Evolutionary conservation across 2,888 invertebrate genomes (phyloP), one percentile per base, ranked within the genome.

Genomic region (Synergus gifuensis): DNA sequence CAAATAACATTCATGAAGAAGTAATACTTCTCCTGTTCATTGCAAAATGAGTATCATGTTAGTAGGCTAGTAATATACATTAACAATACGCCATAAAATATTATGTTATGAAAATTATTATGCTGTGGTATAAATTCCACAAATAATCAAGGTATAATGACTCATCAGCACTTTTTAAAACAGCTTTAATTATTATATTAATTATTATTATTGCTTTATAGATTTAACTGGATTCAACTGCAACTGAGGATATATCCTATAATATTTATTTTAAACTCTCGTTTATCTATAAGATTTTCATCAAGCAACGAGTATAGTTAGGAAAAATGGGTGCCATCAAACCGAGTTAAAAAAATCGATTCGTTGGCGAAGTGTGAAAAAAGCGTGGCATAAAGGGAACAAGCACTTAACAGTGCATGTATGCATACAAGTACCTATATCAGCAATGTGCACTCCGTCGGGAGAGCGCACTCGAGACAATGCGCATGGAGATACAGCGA

Each of bases 331-430:
- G 12, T 46, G 44, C 46, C 67, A 18, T 46, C 42, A 46, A 67
- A 46, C 11, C 44, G 67, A 67, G 66, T 67, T 28, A 28, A 28
- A 28, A 67, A 44, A 44, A 67, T 67, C 66, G 66, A 67, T 44
- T 67, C 44, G 44, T 67, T 46, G 67, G n/a, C 22, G 44, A 46
- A 46, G 67, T 67, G 67, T 14, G 67, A 67, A 67, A 67, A 67
- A 67, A 42, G 67, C 22, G 67, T 67, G 67, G 22, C 46, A 22
- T 67, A 67, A 67, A 67, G 67, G 67, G 67, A 67, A 67, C 46
- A 46, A 67, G 67, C 67, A 66, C 67, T 67, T 46, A 67, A 67
- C 46, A 67, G 46, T 67, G 22, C n/a, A 22, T 46, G 22, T 66
- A 14, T 18, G 12, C 16, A 42, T 67, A 18, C 46, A 42, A 67